Evolutionary conservation across 1,140 invertebrate genomes (phyloP).

Genomic region (Drosophila rhopaloa): DNA sequence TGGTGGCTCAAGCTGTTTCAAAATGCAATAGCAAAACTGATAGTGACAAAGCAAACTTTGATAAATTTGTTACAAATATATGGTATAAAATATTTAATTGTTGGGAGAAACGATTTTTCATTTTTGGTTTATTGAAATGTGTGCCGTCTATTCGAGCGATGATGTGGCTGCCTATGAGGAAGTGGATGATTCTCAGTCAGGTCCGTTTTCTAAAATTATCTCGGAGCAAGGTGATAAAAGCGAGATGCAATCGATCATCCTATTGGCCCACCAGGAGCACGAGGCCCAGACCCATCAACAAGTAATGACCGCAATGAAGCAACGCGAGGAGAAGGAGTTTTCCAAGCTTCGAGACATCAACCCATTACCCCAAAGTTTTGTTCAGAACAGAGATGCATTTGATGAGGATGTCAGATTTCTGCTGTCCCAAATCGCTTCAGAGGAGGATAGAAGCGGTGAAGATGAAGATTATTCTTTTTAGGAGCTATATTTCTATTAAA

Average conservation of each 20-base stretch:
- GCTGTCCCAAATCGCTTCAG: neutral
- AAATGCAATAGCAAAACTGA: neutral
- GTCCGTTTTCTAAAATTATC: neutral
- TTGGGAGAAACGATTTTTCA: too few species aligned
- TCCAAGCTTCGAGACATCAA: slow-evolving; percentile 1
- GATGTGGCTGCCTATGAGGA: slow-evolving; percentile 49
- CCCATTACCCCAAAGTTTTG: neutral
- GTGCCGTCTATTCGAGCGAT: neutral
- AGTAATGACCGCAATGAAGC: slow-evolving; percentile 24
- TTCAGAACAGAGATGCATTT: neutral
- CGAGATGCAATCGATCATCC: slow-evolving; percentile 34
- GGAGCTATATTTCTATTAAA: neutral
- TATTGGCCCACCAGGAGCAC: slow-evolving; percentile 40
- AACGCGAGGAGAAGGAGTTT: slow-evolving; percentile 12
- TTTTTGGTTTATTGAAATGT: slow-evolving; percentile 11
- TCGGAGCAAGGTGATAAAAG: neutral
- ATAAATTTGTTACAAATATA: slow-evolving; percentile 5
- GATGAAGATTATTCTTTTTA: neutral
- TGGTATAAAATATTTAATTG: neutral
- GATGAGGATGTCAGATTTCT: slow-evolving; percentile 1
- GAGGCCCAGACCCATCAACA: slow-evolving; percentile 18
- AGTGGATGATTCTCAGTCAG: slow-evolving; percentile 7
- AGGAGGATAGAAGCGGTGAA: neutral
- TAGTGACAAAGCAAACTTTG: slow-evolving; percentile 21
- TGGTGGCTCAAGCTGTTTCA: neutral